Evolutionary conservation across 2,888 invertebrate species (phyloP).

Genomic region (Drosophila leonis): DNA sequence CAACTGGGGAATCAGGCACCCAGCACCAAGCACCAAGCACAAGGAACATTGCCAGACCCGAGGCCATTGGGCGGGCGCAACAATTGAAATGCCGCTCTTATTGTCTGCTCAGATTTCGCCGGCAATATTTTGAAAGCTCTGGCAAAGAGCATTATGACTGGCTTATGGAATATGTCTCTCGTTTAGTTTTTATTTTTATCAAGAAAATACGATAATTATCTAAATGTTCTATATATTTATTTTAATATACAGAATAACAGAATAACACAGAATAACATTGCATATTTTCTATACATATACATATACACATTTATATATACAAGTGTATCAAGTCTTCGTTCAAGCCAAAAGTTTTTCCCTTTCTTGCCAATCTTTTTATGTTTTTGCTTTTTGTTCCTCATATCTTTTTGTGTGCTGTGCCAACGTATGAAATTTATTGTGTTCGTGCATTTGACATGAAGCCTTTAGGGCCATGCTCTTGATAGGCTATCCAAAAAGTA

Average conservation of each 20-base stretch:
- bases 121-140: constrained; percentile 10
- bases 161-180: not conserved
- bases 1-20: constrained; percentile 2
- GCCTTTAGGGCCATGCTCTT: constrained; percentile 65
- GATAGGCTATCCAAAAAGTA: constrained; percentile 48
- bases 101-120: constrained; percentile 47
- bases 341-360: not conserved
- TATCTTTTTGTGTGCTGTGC: constrained; percentile 32
- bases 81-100: constrained; percentile 46
- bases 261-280: too few species aligned
- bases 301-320: too few species aligned
- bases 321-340: constrained; percentile 3
- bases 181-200: not conserved
- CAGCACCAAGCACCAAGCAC: not conserved
- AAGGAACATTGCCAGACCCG: constrained; percentile 23
- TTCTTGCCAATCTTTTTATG: not conserved
- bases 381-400: constrained; percentile 14
- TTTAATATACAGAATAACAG: too few species aligned
- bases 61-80: constrained; percentile 17
- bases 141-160: not conserved
- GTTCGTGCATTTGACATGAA: constrained; percentile 73
- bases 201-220: not conserved
- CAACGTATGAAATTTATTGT: constrained; percentile 67
- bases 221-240: too few species aligned
- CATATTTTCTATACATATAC: too few species aligned